A percentile compares a stretch with the other conserved stretches of the same genome.
These are phyloP conservation scores for Nicator chloris DNA, from an alignment of 2,113 vertebrate species.

Conservation along the genomic window DNA sequence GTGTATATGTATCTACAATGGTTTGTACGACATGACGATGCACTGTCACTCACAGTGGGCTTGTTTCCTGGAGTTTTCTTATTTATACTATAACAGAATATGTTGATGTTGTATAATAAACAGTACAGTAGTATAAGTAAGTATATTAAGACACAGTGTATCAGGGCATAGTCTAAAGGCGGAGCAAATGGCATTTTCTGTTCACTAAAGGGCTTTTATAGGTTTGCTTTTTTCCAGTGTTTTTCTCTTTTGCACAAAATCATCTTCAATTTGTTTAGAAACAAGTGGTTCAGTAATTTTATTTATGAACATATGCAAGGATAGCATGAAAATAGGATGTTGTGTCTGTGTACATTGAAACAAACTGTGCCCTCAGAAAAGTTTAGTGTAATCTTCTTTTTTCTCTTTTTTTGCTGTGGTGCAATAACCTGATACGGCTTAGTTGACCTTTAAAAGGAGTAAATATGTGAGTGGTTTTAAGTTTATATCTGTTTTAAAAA, in stretches of 20 bases:
- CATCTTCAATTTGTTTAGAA: background rate
- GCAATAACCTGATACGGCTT: background rate
- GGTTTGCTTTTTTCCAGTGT: background rate
- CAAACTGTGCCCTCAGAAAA: background rate
- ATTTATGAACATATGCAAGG: slow-evolving; percentile 9
- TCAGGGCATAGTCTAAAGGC: background rate
- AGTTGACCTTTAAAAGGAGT: background rate
- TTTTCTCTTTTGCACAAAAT: background rate
- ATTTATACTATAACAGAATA: slow-evolving; percentile 33
- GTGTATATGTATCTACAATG: background rate
- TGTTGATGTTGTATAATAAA: slow-evolving; percentile 27
- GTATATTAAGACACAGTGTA: background rate
- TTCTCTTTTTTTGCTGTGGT: background rate
- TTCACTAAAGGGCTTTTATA: background rate
- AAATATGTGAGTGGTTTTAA: slow-evolving; percentile 19
- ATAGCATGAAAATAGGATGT: background rate
- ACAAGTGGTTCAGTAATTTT: background rate
- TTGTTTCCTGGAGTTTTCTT: slow-evolving; percentile 15
- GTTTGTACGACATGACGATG: background rate
- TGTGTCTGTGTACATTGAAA: background rate
- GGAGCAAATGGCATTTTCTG: background rate
- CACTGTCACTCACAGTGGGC: background rate
- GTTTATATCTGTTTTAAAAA: background rate
- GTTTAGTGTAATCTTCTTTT: background rate
- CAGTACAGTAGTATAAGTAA: slow-evolving; percentile 6